phyloP scores from a whole-genome alignment of 2,888 invertebrate genomes.

The Pammene fasciana region DNA sequence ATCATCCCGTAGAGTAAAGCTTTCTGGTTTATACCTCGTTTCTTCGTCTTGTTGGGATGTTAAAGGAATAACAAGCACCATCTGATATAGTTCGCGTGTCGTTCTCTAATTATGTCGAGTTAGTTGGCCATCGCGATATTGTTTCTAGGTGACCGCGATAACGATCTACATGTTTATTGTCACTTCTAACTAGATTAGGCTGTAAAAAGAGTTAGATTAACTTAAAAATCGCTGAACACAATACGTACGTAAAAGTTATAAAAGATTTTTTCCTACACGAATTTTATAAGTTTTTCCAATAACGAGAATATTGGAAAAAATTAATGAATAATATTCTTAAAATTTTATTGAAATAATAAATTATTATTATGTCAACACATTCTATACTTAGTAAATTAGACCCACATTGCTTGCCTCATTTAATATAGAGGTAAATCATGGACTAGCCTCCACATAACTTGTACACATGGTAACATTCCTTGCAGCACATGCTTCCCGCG shows the following conservation, averaged over 20 bases:
- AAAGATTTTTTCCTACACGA: too few relatives aligned
- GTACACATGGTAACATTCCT: slow-evolving; percentile 14
- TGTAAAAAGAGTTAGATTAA: slow-evolving; percentile 16
- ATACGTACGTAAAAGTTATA: not conserved
- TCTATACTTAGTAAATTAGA: not conserved
- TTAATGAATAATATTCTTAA: too few relatives aligned
- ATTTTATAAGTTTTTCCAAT: too few relatives aligned
- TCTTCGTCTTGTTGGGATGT: not conserved
- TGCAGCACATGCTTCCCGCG: slow-evolving; percentile 13
- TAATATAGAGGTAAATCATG: slow-evolving; percentile 15
- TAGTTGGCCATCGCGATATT: slow-evolving; percentile 33
- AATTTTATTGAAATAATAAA: too few relatives aligned
- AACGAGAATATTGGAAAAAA: too few relatives aligned
- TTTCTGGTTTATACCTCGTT: too few relatives aligned
- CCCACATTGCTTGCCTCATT: not conserved
- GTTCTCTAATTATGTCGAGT: slow-evolving; percentile 32
- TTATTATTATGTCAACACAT: too few relatives aligned
- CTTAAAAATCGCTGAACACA: not conserved
- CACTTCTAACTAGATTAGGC: slow-evolving; percentile 19
- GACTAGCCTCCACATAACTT: not conserved
- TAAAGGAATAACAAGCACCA: slow-evolving; percentile 7
- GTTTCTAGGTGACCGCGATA: slow-evolving; percentile 38
- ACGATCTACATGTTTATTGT: slow-evolving; percentile 35
- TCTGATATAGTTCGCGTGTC: slow-evolving; percentile 36
- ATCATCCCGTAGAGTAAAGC: too few relatives aligned